Evolutionary conservation across 1,140 invertebrate genomes (phyloP), one percentile per base, ranked within the genome.

Genomic region (Aricia agestis): DNA sequence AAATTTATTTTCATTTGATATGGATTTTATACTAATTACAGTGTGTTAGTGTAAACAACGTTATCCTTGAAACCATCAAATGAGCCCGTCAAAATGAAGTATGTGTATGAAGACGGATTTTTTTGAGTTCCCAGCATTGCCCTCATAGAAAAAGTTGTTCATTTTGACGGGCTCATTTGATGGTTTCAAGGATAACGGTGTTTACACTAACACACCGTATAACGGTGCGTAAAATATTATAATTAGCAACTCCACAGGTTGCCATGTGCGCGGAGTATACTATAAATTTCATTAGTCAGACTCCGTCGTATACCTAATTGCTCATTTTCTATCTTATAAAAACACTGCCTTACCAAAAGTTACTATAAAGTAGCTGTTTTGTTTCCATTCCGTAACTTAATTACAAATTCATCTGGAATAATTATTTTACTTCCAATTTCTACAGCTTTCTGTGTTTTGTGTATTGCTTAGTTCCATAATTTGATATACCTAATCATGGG

Each of bases 241-340:
- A 36, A 7, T 11, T 69, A 59, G 11, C 19, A 61, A 71, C 81
- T 88, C 88, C 68, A 82, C 25, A 31, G 67, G 67, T 68, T 70
- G 73, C 75, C 41, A 42, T 80, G 79, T 81, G 75, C 80, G 79
- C 82, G 81, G 72, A 77, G 75, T 81, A 87, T 89, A 87, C 80
- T 84, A 84, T 89, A 89, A 90, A 90, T 90, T 89, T 89, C 85
- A 88, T 90, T 86, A 90, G 83, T 85, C 84, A 81, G 83, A 85
- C 78, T 85, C 88, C 83, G 78, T 76, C 81, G 79, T 71, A 80
- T 52, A 76, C 79, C 80, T 90, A 88, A 90, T 90, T 90, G 88
- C 86, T 90, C 84, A 89, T 89, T 87, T 90, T 83, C 85, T 76
- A 81, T 78, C 81, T 80, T 80, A 83, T 82, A 63, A 63, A 63